Base-by-base conservation (phyloP, 1,140 invertebrate species). In the Stegodyphus mimosarum region DNA sequence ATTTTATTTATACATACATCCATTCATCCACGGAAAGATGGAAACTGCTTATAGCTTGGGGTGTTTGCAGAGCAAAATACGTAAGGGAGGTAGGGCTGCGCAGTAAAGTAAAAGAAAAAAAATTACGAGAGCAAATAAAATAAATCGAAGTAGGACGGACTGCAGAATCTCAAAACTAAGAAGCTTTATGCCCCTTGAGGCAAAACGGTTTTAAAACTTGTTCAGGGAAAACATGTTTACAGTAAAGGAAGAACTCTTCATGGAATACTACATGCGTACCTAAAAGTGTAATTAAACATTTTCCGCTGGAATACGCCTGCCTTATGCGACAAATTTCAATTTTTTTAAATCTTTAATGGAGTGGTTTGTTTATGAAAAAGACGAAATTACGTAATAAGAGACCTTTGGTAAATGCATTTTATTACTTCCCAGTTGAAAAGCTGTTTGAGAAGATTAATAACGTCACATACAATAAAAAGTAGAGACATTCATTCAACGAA, bases 1-100 rank as follows among this genome's bases (percentile, higher is more conserved):
- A 75, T 75, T 75, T 75, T 75, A 75, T 75, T 75, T 75, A 75
- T 75, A 63, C 73, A 60, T 55, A 60, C 73, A 75, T 33, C 33
- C 73, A 75, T 75, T 75, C 73, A 72, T 72, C 52, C 49, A 72
- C 50, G 15, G 70, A 72, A 51, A 72, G 52, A 72, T 51, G 52
- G 73, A 33, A 60, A 17, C 63, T 15, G 63, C 17, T 15, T 64
- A 17, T 75, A 75, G 73, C 73, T 75, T 10, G 52, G 73, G 73
- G 73, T 74, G 53, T 13, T 74, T 74, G 52, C 11, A n/a, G 72
- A 52, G 33, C 72, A 74, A 74, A 74, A 74, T 74, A 74, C 72
- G 72, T 18, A 52, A 6, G n/a, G 51, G 11, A 52, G 72, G 52
- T 74, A 18, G 33, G 72, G 18, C 50, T 53, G 50, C n/a, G n/a